These are phyloP conservation scores for Rhipidura dahli DNA, from an alignment of 2,113 vertebrate genomes.

Conservation along the genomic window DNA sequence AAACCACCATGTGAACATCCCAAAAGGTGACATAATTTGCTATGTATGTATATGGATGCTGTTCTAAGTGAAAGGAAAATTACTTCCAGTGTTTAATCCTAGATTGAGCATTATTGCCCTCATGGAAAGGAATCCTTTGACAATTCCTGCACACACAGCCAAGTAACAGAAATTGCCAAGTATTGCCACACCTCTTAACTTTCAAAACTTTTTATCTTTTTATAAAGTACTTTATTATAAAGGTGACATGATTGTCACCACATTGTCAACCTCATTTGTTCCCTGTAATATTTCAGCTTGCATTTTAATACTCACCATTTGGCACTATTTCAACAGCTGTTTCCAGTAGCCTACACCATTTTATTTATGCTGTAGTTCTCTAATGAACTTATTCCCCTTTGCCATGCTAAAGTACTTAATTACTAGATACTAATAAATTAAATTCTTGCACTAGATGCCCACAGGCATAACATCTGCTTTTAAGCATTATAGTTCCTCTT, in stretches of 20 bases:
- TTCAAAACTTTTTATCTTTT: not conserved
- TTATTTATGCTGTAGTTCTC: not conserved
- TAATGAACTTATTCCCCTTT: not conserved
- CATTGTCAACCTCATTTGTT: no score
- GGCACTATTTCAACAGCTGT: not conserved
- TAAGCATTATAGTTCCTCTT: not conserved
- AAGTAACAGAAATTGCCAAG: not conserved
- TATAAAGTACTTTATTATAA: not conserved
- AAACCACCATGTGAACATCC: not conserved
- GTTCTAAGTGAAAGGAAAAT: not conserved
- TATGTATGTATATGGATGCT: not conserved
- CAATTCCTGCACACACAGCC: not conserved
- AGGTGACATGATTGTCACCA: not conserved
- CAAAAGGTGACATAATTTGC: not conserved
- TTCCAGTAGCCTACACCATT: not conserved
- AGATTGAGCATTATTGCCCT: not conserved
- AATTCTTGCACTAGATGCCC: not conserved
- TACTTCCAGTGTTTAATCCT: not conserved
- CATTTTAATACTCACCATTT: not conserved
- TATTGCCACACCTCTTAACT: not conserved
- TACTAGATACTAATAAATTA: not conserved
- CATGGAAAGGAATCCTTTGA: not conserved
- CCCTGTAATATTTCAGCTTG: not conserved
- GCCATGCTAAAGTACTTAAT: not conserved
- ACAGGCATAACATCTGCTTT: not conserved